Percentiles rank a stretch among this genome's conserved stretches.
These are phyloP conservation scores for Cyphomyrus discorhynchus DNA, from an alignment of 2,113 vertebrate species.

Conservation along the genomic window DNA sequence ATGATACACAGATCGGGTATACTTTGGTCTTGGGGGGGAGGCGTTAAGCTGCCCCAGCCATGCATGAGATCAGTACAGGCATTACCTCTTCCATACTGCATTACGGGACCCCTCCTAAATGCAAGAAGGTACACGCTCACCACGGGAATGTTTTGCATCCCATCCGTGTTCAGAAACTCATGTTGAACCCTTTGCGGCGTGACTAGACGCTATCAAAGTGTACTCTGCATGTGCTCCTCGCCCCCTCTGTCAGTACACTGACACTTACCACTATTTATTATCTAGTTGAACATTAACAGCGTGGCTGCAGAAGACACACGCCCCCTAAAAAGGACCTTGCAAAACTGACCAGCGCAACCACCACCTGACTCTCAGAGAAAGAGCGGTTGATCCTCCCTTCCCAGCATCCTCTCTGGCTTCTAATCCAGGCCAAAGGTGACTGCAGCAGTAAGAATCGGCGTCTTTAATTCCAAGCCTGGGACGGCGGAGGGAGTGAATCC, in stretches of 20 bases:
- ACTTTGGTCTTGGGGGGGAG: not conserved
- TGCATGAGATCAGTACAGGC: not conserved
- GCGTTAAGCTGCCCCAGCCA: not conserved
- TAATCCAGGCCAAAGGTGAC: not conserved
- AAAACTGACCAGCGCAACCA: not conserved
- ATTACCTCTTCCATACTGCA: not conserved
- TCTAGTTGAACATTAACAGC: not conserved
- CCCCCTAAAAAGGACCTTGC: not conserved
- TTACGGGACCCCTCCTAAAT: not conserved
- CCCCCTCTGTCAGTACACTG: not conserved
- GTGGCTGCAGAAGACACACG: not conserved
- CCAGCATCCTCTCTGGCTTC: not conserved
- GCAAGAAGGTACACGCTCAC: not conserved
- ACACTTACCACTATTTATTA: not conserved
- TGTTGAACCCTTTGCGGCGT: no score
- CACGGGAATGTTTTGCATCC: not conserved
- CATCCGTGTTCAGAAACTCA: not conserved
- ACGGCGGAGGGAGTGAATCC: no score
- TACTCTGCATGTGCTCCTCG: no score
- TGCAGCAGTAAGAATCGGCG: not conserved
- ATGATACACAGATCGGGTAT: not conserved
- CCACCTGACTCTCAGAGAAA: not conserved
- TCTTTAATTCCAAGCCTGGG: not conserved
- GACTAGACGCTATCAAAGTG: not conserved
- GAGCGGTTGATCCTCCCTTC: not conserved